phyloP scores from a whole-genome alignment of 2,113 vertebrate genomes.

The Miniopterus natalensis region DNA sequence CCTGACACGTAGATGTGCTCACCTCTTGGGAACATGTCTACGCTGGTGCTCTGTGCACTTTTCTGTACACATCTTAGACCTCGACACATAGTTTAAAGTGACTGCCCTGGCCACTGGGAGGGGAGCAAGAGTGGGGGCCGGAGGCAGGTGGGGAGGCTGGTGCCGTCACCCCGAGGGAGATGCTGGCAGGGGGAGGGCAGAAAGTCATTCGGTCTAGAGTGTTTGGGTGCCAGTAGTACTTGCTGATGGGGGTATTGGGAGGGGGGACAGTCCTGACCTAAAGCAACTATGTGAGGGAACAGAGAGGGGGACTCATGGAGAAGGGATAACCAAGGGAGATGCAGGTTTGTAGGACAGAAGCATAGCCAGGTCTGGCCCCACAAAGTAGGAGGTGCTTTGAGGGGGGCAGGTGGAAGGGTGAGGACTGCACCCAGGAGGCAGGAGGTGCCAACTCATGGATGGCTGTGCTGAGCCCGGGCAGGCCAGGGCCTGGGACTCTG shows the following conservation, averaged over 20 bases:
- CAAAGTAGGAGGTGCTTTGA: not conserved
- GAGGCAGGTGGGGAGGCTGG: rapidly evolving
- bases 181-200: not conserved
- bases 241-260: not conserved
- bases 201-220: not conserved
- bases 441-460: rapidly evolving
- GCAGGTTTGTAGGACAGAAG: not conserved
- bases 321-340: not conserved
- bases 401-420: not conserved
- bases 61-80: not conserved
- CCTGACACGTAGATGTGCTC: not conserved
- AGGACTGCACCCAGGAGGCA: not conserved
- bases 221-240: not conserved
- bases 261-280: not conserved
- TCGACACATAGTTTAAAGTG: not conserved
- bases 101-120: not conserved
- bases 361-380: not conserved
- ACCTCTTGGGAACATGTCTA: not conserved
- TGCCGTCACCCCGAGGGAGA: not conserved
- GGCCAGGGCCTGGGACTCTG: not conserved
- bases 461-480: not conserved
- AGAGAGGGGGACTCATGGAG: too few species aligned
- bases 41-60: rapidly evolving
- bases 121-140: not conserved
- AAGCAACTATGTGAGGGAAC: not conserved